A percentile compares a stretch with the other conserved stretches of the same genome.
These are phyloP conservation scores for Bedellia somnulentella DNA, from an alignment of 2,888 invertebrate species.

Conservation along the genomic window DNA sequence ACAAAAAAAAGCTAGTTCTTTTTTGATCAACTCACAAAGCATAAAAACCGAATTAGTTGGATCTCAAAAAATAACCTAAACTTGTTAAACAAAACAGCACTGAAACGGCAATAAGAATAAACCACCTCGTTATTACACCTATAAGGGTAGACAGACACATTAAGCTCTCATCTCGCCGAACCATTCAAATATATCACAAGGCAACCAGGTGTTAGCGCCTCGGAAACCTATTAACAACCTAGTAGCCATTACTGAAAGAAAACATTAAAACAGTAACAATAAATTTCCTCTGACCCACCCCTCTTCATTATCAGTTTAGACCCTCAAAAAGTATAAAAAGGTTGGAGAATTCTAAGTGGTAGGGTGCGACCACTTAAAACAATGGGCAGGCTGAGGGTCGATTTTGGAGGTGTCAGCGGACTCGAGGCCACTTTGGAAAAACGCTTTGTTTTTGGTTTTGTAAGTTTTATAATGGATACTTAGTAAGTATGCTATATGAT, in stretches of 20 bases:
- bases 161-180: too few relatives aligned
- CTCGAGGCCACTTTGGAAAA: slow-evolving; percentile 16
- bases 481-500: too few relatives aligned
- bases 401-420: slow-evolving; percentile 24
- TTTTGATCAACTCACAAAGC: too few relatives aligned
- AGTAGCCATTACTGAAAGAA: slow-evolving; percentile 35
- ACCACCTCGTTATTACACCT: too few relatives aligned
- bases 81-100: too few relatives aligned
- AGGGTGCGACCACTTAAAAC: slow-evolving; percentile 60
- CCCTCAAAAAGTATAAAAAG: slow-evolving; percentile 31
- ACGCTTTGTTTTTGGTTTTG: background rate
- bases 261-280: slow-evolving; percentile 39
- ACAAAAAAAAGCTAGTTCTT: too few relatives aligned
- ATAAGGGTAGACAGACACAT: too few relatives aligned
- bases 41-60: too few relatives aligned
- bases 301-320: slow-evolving; percentile 56
- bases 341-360: slow-evolving; percentile 37
- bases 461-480: background rate
- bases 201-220: slow-evolving; percentile 32
- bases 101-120: too few relatives aligned
- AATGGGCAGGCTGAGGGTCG: slow-evolving; percentile 50
- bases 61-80: too few relatives aligned
- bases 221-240: slow-evolving; percentile 33
- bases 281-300: too few relatives aligned
- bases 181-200: too few relatives aligned